Evolutionary conservation across 1,140 invertebrate genomes (phyloP), one percentile per base, ranked within the genome.

Genomic region (Zelostemma sp.): DNA sequence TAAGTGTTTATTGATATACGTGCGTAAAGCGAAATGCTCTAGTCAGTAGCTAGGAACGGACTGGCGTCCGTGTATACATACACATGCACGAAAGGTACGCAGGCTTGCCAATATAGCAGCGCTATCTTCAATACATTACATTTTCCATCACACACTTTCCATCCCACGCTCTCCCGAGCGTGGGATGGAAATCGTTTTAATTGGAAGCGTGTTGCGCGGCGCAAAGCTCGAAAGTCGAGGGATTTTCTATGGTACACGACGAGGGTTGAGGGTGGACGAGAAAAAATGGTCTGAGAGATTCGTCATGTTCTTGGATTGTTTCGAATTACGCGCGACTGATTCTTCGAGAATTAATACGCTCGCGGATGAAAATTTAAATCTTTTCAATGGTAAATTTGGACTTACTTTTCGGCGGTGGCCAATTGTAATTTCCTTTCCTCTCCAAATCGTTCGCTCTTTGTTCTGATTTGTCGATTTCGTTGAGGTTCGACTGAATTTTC

Each of bases 401-500:
- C 71, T 83, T 76, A 85, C 84, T 79, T 35, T 76, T 80, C 31
- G 68, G 65, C 41, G 78, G 55, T 18, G 76, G 47, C 80, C 79
- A 84, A 40, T 83, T 74, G 68, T 74, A 78, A 54, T 79, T 83
- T 54, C 72, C 75, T 66, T 83, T 83, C 46, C 80, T 78, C 47
- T 84, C 77, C 19, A 67, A 48, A 15, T 81, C 77, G 35, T 65
- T 75, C 6, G 89, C 90, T 81, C 91, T 91, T 76, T 90, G 90
- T 78, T 91, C 89, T 28, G 89, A 91, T 81, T 90, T 91, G 68
- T 88, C 90, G 67, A 91, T 89, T 78, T 91, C 90, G 76, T 91
- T 91, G 62, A 91, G 80, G 75, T 90, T 91, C 31, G 89, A 90
- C 79, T 89, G 88, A 74, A 88, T 89, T 72, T 90, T 90, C 49